These are phyloP conservation scores for Conger conger DNA, from an alignment of 2,113 vertebrate species.

Conservation along the genomic window DNA sequence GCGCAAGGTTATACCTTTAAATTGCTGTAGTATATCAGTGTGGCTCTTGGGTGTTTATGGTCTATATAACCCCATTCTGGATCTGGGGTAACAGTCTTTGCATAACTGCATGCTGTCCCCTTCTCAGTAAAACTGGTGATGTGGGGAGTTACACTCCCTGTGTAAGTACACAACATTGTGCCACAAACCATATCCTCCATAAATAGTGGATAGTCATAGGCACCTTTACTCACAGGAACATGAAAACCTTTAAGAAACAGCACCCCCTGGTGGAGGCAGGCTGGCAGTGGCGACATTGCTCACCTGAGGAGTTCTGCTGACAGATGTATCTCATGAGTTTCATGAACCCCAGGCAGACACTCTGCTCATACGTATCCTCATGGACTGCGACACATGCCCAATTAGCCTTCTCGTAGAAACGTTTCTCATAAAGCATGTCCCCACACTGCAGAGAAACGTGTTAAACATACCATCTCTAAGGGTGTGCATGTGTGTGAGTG, in stretches of 20 bases:
- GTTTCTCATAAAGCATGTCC: conserved; percentile 63
- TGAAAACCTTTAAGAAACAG: neutral
- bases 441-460: conserved; percentile 54
- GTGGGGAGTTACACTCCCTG: no score
- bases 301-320: conserved; percentile 70
- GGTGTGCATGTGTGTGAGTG: neutral
- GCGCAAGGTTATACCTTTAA: no score
- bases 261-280: neutral
- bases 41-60: no score
- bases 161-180: no score
- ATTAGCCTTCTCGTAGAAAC: conserved; percentile 63
- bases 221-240: neutral
- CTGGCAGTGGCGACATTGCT: neutral
- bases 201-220: neutral
- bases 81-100: no score
- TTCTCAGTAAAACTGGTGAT: no score
- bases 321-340: conserved; percentile 77
- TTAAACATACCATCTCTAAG: no score
- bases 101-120: no score
- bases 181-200: no score
- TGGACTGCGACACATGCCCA: conserved; percentile 69
- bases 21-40: no score
- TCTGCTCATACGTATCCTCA: conserved; percentile 66
- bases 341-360: conserved; percentile 70
- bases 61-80: no score